Evolutionary conservation across 2,113 vertebrate genomes (phyloP).

Genomic region (Prionailurus viverrinus): DNA sequence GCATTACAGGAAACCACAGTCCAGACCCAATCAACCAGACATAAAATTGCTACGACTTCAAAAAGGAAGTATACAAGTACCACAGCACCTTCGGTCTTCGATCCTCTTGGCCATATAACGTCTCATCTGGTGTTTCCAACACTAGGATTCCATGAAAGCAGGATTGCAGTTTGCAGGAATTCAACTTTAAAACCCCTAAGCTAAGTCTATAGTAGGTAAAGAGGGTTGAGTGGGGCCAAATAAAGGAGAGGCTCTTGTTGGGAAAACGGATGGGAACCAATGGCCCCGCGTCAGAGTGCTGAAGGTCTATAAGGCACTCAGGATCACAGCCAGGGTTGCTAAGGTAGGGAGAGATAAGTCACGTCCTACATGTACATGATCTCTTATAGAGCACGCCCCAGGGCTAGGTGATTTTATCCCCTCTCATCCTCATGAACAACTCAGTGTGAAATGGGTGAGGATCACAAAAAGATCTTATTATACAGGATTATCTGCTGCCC

Average conservation of each 20-base stretch:
- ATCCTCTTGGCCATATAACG: neutral
- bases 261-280: neutral
- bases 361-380: neutral
- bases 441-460: neutral
- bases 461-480: slow-evolving; percentile 22
- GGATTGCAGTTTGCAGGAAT: neutral
- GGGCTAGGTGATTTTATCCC: neutral
- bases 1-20: neutral
- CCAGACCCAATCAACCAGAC: neutral
- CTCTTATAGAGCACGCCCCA: neutral
- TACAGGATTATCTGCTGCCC: neutral
- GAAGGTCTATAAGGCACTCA: neutral
- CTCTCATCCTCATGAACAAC: neutral
- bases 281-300: neutral
- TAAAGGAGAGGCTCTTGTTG: neutral
- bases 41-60: neutral
- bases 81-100: neutral
- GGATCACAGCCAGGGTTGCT: neutral
- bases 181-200: neutral
- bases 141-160: neutral
- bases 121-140: neutral
- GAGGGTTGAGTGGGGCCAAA: neutral
- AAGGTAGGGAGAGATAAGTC: too few species aligned
- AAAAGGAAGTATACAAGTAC: neutral
- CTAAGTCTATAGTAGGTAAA: neutral